phyloP scores from a whole-genome alignment of 1,140 invertebrate species.

The Apolygus lucorum region DNA sequence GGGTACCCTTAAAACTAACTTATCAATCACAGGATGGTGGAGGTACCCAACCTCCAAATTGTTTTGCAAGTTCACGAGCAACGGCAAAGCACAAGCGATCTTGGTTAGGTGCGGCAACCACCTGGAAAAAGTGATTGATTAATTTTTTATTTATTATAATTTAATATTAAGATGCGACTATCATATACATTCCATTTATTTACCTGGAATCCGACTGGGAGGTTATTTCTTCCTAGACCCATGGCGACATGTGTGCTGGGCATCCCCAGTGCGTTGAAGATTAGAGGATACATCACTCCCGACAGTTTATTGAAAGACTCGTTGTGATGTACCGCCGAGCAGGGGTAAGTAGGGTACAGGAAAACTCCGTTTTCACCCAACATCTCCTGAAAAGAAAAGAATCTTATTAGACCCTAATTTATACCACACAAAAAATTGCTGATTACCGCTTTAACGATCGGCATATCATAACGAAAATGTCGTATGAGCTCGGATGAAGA shows the following conservation, averaged over 20 bases:
- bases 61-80: conserved; percentile 64
- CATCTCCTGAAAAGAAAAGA: conserved; percentile 30
- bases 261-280: conserved; percentile 65
- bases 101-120: conserved; percentile 50
- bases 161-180: too few species aligned
- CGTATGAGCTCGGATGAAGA: too few species aligned
- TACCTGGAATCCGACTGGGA: conserved; percentile 68
- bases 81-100: conserved; percentile 67
- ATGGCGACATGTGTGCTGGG: conserved; percentile 66
- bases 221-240: conserved; percentile 50
- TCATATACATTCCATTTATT: neutral
- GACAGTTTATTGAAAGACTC: conserved; percentile 49
- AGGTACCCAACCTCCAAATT: conserved; percentile 68
- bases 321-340: conserved; percentile 53
- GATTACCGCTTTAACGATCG: too few species aligned
- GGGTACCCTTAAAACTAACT: too few species aligned
- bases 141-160: too few species aligned
- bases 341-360: conserved; percentile 62
- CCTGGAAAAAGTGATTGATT: conserved; percentile 44
- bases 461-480: too few species aligned
- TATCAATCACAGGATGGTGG: conserved; percentile 26
- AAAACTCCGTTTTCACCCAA: conserved; percentile 59
- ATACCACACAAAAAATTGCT: too few species aligned
- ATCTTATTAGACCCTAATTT: conserved; percentile 3
- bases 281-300: conserved; percentile 56